Percentiles rank a stretch among this genome's conserved stretches.
Evolutionary conservation across 2,113 vertebrate species (phyloP).

Genomic region (Telmatochromis sp.): DNA sequence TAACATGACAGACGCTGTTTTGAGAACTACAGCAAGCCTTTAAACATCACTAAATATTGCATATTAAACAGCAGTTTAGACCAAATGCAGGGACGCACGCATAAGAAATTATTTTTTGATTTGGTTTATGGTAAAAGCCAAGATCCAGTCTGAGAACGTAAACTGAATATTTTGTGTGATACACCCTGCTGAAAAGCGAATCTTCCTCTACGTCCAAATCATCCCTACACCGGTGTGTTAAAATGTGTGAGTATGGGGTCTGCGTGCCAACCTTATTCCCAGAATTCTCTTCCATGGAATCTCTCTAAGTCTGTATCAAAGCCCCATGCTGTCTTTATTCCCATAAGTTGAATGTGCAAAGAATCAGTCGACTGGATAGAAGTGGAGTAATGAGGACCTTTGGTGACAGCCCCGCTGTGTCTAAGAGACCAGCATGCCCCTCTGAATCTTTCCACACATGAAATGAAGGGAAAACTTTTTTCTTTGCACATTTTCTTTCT

Average conservation of each 20-base stretch:
- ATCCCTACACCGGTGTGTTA: background rate
- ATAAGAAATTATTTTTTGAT: background rate
- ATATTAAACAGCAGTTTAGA: background rate
- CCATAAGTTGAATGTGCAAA: background rate
- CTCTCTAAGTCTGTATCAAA: constrained; percentile 1
- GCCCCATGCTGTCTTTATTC: background rate
- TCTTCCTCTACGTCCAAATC: background rate
- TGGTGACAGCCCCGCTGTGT: constrained; percentile 10
- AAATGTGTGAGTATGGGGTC: background rate
- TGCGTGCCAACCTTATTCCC: background rate
- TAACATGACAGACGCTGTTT: background rate
- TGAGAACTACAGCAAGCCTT: background rate
- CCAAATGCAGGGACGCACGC: background rate
- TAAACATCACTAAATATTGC: background rate
- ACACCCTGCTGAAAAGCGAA: background rate
- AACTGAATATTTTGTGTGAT: background rate
- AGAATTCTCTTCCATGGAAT: background rate
- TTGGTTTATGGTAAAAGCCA: background rate
- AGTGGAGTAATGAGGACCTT: constrained; percentile 23
- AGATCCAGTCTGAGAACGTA: background rate
- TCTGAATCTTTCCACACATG: background rate
- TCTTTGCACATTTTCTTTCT: background rate
- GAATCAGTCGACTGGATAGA: background rate
- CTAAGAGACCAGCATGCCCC: background rate
- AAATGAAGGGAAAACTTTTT: background rate